phyloP scores from a whole-genome alignment of 2,113 vertebrate species.

The Poeciliopsis occidentalis region DNA sequence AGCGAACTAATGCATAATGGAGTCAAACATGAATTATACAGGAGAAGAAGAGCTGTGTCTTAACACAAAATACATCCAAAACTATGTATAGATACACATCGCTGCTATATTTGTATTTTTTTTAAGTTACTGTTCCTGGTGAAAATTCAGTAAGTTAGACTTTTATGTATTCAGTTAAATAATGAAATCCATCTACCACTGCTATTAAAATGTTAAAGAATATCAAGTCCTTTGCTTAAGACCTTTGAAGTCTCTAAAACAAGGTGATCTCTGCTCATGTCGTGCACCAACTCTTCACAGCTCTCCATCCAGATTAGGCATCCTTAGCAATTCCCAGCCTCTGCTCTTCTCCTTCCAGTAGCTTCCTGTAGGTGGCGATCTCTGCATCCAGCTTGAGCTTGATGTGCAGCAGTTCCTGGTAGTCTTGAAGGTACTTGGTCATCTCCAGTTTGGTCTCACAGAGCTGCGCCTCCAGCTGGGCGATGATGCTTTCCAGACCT shows the following conservation, averaged over 20 bases:
- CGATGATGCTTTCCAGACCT: conserved; percentile 67
- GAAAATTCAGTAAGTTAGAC: not conserved
- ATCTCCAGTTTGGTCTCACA: conserved; percentile 81
- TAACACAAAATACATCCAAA: not conserved
- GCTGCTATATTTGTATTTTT: not conserved
- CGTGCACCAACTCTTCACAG: conserved; percentile 10
- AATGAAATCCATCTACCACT: not conserved
- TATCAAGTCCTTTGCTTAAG: not conserved
- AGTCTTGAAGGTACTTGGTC: conserved; percentile 76
- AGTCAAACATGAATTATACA: conserved; percentile 5
- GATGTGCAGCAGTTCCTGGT: conserved; percentile 78
- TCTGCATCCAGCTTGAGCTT: conserved; percentile 84
- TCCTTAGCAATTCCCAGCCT: conserved; percentile 77
- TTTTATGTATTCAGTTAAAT: not conserved
- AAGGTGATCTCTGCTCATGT: conserved; percentile 17
- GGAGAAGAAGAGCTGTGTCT: conserved; percentile 1
- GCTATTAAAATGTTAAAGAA: not conserved
- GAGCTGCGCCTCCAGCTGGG: conserved; percentile 81
- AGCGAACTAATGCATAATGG: not conserved
- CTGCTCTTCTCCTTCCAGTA: conserved; percentile 82
- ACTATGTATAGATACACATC: not conserved
- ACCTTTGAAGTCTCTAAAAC: not conserved
- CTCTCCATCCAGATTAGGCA: conserved; percentile 24
- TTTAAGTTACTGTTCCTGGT: not conserved
- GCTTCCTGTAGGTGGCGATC: conserved; percentile 84